Base-by-base conservation (phyloP, 2,888 invertebrate species). In the Melanargia galathea region DNA sequence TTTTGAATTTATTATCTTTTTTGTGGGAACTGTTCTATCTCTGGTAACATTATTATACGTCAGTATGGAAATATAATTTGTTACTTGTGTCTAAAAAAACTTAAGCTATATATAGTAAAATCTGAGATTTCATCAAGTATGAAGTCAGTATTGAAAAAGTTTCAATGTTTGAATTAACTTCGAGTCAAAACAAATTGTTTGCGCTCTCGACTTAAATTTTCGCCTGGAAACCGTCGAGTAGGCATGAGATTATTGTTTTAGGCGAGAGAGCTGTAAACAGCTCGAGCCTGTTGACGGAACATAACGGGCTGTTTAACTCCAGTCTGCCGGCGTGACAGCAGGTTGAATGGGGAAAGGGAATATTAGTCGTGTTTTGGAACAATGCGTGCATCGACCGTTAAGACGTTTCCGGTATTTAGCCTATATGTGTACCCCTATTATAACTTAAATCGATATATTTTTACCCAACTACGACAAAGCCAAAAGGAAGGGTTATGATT, bases 101-200 rank as follows among this genome's bases (percentile, higher is more conserved):
- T 30, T 49, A n/a, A n/a, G n/a, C n/a, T 16, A 16, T n/a, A 26
- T 16, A 49, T 49, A 18, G 59, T 51, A 46, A 45, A 57, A 40
- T 51, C 26, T 13, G 38, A 18, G 16, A 24, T 35, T 60, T 40
- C 38, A 38, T 51, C 51, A 51, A 38, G 18, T 38, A 30, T 60
- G 13, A 8, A 24, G 13, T 43, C 43, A 55, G 33, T 51, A 51
- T 51, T 51, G 51, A 51, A 51, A 51, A 51, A 51, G 51, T 51
- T 51, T 30, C 30, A 18, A 30, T 51, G 33, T 18, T 51, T 20
- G 18, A 33, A 51, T 51, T 33, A 33, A 51, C 51, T 51, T 51
- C 16, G 30, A 30, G 26, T 16, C 16, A 16, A 49, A 38, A 16
- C 30, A 49, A 49, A 49, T 30, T 49, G 49, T 49, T 49, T 49